phyloP scores from a whole-genome alignment of 1,140 invertebrate species.

The Danaus melanippus region DNA sequence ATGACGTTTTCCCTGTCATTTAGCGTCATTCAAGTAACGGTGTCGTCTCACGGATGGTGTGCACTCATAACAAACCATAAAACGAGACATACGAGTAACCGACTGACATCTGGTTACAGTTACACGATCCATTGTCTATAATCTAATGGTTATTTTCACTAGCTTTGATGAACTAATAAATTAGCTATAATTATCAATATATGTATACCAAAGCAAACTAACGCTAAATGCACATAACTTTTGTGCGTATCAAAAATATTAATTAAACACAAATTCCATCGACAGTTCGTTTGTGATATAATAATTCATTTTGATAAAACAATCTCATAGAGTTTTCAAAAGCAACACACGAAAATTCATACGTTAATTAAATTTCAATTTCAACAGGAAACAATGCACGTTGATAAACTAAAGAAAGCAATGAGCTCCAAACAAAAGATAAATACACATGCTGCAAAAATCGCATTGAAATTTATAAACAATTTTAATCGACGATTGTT shows the following conservation, averaged over 20 bases:
- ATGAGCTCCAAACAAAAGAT: conserved; percentile 32
- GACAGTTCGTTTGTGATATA: too few relatives aligned
- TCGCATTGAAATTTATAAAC: conserved; percentile 56
- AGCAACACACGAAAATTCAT: neutral
- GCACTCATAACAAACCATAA: conserved; percentile 26
- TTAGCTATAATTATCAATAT: too few relatives aligned
- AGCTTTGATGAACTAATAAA: too few relatives aligned
- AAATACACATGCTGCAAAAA: conserved; percentile 29
- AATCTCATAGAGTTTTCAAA: too few relatives aligned
- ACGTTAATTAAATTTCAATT: conserved; percentile 7
- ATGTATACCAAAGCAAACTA: too few relatives aligned
- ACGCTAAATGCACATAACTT: too few relatives aligned
- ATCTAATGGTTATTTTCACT: too few relatives aligned
- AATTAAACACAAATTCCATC: too few relatives aligned
- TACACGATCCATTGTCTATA: conserved; percentile 16
- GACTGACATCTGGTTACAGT: conserved; percentile 23
- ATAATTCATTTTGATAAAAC: too few relatives aligned
- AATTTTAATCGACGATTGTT: conserved; percentile 59
- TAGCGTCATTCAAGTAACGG: conserved; percentile 19
- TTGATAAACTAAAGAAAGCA: conserved; percentile 25
- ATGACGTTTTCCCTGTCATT: conserved; percentile 18
- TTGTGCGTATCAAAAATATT: too few relatives aligned
- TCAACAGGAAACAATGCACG: conserved; percentile 15
- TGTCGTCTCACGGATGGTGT: conserved; percentile 23
- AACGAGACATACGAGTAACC: conserved; percentile 20